Evolutionary conservation across 2,113 vertebrate genomes (phyloP).

Genomic region (Bombycilla garrulus): DNA sequence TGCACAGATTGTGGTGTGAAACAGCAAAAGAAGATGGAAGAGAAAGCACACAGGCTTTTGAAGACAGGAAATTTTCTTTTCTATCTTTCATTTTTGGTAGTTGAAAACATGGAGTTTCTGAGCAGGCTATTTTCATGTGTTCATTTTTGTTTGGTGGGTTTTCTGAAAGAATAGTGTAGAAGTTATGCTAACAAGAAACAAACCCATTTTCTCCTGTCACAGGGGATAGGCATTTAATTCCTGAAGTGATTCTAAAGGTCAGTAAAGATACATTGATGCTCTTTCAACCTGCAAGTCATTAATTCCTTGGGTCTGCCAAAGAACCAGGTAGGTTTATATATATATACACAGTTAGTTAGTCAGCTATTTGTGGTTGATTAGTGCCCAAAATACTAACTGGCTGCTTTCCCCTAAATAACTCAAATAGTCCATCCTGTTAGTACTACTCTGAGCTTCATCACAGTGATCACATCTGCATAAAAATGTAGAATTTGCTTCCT

Average conservation of each 20-base stretch:
- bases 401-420: constrained; percentile 12
- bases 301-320: neutral
- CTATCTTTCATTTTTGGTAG: neutral
- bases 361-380: neutral
- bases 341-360: neutral
- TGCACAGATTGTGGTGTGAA: neutral
- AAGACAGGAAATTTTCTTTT: neutral
- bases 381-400: neutral
- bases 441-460: neutral
- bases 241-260: neutral
- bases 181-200: neutral
- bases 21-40: neutral
- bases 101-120: neutral
- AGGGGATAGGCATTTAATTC: neutral
- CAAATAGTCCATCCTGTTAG: constrained; percentile 11
- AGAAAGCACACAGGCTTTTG: neutral
- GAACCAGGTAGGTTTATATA: neutral
- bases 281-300: neutral
- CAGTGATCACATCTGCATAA: neutral
- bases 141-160: no score
- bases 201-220: neutral
- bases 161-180: neutral
- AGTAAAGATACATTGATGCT: neutral
- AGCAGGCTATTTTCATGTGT: neutral
- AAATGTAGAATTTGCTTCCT: neutral